Conservation (phyloP, 2,888 invertebrate species). For the Polyploca ridens region DNA sequence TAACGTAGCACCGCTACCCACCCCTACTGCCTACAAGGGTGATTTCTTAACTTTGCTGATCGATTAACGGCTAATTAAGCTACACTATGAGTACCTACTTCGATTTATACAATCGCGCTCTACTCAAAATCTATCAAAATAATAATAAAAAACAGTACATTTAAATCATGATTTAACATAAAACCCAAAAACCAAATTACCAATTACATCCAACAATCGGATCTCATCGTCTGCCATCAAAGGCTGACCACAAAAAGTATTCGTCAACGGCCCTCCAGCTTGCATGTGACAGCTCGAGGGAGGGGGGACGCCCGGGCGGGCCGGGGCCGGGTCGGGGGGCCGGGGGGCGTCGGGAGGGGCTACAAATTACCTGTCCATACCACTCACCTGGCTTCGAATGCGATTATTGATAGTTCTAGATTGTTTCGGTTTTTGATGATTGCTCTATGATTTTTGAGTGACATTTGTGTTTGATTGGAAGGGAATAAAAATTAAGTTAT, state of each 20-base stretch:
- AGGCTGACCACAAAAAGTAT: constrained; percentile 36
- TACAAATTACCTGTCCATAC: constrained; percentile 71
- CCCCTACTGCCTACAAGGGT: no score
- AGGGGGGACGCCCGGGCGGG: constrained; percentile 18
- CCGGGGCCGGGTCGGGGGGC: constrained; percentile 14
- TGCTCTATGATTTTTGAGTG: constrained; percentile 12
- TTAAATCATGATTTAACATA: neutral
- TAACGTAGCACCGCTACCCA: no score
- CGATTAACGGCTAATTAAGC: no score
- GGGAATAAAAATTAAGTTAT: neutral
- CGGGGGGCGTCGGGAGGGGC: constrained; percentile 22
- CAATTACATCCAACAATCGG: constrained; percentile 34
- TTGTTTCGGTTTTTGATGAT: constrained; percentile 9
- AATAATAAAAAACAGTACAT: no score
- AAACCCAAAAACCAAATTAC: constrained; percentile 18
- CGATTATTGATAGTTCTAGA: constrained; percentile 14
- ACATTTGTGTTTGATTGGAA: constrained; percentile 12
- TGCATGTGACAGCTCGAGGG: constrained; percentile 32
- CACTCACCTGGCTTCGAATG: constrained; percentile 67
- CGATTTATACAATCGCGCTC: no score
- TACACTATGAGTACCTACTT: no score
- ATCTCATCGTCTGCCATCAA: constrained; percentile 33
- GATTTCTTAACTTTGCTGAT: no score
- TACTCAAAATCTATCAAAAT: no score
- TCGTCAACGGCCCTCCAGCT: constrained; percentile 20